phyloP scores from a whole-genome alignment of 2,797 vertebrate species.

The Phoebastria nigripes region DNA sequence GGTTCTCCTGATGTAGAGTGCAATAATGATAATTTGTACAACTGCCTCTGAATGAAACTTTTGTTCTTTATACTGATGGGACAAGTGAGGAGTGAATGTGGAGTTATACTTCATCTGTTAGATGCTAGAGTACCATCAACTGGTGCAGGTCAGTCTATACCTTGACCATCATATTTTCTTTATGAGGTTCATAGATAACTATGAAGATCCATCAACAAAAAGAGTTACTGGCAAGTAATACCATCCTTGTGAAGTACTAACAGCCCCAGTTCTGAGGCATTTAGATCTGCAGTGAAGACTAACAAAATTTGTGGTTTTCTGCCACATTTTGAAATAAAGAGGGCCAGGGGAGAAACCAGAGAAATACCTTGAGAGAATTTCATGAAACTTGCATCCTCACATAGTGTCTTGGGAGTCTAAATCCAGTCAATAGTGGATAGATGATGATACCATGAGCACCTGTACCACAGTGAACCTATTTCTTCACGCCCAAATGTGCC shows the following conservation, averaged over 20 bases:
- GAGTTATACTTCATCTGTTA: not conserved
- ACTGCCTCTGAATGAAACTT: not conserved
- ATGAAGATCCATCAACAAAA: not conserved
- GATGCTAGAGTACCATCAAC: not conserved
- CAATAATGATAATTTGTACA: not conserved
- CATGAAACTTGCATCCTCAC: not conserved
- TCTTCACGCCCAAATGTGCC: not conserved
- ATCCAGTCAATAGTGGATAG: not conserved
- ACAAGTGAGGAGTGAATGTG: not conserved
- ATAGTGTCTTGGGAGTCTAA: not conserved
- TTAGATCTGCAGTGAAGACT: not conserved
- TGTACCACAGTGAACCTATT: not conserved
- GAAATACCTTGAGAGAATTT: not conserved
- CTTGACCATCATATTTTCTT: conserved; percentile 34
- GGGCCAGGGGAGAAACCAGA: not conserved
- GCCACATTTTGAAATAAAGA: not conserved
- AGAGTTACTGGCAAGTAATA: not conserved
- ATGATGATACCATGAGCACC: not conserved
- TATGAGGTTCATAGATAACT: conserved; percentile 25
- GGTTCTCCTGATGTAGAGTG: not conserved
- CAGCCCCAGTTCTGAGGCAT: not conserved
- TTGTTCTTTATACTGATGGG: not conserved
- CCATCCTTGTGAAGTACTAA: not conserved
- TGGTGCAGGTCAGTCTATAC: not conserved
- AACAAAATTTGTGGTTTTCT: not conserved